A percentile compares a stretch with the other conserved stretches of the same genome.
Conservation (phyloP, 2,113 vertebrate genomes). For the Caloenas nicobarica region DNA sequence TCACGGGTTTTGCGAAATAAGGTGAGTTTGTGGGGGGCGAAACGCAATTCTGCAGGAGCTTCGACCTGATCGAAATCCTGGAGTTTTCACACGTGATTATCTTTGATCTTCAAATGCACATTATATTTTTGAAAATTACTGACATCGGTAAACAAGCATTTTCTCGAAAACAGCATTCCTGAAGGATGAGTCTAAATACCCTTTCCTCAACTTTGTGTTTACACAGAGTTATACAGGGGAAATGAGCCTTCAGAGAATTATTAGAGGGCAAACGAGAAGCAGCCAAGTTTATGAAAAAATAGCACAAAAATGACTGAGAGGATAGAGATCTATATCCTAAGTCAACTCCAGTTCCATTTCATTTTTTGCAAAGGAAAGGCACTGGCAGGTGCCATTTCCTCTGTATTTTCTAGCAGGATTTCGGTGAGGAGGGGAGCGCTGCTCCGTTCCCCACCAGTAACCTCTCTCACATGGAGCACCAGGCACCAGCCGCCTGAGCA, state of each 20-base stretch:
- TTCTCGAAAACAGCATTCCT: slow-evolving; percentile 62
- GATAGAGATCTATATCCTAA: slow-evolving; percentile 69
- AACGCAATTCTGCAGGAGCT: background rate
- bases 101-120: slow-evolving; percentile 58
- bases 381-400: slow-evolving; percentile 14
- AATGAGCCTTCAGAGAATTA: slow-evolving; percentile 74
- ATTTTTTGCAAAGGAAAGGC: slow-evolving; percentile 35
- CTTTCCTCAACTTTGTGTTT: slow-evolving; percentile 74
- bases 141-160: slow-evolving; percentile 71
- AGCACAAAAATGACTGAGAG: slow-evolving; percentile 61
- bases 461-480: background rate
- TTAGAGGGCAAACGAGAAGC: slow-evolving; percentile 76
- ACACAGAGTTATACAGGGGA: slow-evolving; percentile 74
- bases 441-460: background rate
- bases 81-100: background rate
- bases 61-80: background rate
- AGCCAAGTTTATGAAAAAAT: slow-evolving; percentile 72
- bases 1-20: background rate
- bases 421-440: background rate
- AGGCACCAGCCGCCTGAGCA: rapidly evolving
- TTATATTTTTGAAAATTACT: slow-evolving; percentile 68
- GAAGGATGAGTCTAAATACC: slow-evolving; percentile 71
- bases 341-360: slow-evolving; percentile 55
- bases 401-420: background rate
- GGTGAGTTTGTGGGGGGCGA: background rate